phyloP scores from a whole-genome alignment of 2,113 vertebrate genomes.

The Oreochromis niloticus region DNA sequence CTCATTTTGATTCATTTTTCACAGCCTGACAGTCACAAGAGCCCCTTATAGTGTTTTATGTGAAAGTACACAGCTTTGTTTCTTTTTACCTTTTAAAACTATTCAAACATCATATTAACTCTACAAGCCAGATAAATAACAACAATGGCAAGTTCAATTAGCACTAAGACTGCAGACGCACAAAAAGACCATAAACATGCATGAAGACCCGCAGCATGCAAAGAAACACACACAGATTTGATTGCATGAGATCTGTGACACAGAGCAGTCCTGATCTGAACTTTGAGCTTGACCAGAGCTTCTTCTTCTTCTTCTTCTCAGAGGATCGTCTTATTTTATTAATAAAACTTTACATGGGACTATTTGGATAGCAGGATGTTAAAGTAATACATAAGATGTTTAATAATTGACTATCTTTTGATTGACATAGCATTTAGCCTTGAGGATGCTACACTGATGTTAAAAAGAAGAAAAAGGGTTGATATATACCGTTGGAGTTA shows the following conservation, averaged over 20 bases:
- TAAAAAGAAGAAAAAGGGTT: not conserved
- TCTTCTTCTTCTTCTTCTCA: not conserved
- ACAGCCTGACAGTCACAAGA: not conserved
- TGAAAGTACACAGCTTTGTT: not conserved
- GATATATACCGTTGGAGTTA: not conserved
- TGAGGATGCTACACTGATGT: not conserved
- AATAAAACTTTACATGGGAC: not conserved
- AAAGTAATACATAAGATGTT: not conserved
- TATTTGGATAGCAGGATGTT: not conserved
- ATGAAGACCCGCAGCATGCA: not conserved
- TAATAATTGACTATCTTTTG: not conserved
- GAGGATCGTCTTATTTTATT: not conserved
- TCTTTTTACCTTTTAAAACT: not conserved
- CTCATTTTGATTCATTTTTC: not conserved
- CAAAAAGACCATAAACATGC: not conserved
- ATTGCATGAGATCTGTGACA: conserved; percentile 19
- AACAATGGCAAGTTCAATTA: not conserved
- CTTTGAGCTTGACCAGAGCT: conserved; percentile 41
- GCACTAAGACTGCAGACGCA: not conserved
- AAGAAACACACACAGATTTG: not conserved
- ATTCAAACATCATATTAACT: not conserved
- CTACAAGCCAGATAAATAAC: not conserved
- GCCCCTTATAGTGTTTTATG: not conserved
- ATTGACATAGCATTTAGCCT: not conserved
- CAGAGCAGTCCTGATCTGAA: not conserved